Conservation (phyloP, 2,888 invertebrate species). For the Tipula unca region DNA sequence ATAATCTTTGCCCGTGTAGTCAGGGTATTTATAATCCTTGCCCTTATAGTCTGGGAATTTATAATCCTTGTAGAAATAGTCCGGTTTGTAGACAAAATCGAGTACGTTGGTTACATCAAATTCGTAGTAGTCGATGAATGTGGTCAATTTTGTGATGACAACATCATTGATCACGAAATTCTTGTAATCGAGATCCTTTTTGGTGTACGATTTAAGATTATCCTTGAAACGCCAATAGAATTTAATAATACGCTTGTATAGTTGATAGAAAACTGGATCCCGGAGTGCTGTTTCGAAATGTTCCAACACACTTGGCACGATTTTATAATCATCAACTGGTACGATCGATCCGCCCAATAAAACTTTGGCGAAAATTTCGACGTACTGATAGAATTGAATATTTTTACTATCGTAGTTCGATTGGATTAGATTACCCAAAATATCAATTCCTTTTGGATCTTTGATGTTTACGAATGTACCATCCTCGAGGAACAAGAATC, state of each 20-base stretch:
- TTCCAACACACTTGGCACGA: slow-evolving; percentile 45
- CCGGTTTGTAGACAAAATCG: slow-evolving; percentile 31
- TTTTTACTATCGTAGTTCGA: slow-evolving; percentile 46
- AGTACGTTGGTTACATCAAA: slow-evolving; percentile 48
- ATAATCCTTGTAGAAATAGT: background rate
- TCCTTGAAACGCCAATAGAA: slow-evolving; percentile 47
- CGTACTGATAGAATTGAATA: slow-evolving; percentile 47
- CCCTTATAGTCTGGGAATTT: background rate
- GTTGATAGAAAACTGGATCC: slow-evolving; percentile 64
- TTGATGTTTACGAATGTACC: slow-evolving; percentile 37
- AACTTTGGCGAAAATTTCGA: slow-evolving; percentile 45
- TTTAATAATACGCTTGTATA: slow-evolving; percentile 54
- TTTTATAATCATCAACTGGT: slow-evolving; percentile 32
- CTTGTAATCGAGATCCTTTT: slow-evolving; percentile 52
- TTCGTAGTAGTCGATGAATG: slow-evolving; percentile 60
- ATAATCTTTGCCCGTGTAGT: no score
- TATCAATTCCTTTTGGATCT: slow-evolving; percentile 40
- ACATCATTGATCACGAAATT: slow-evolving; percentile 56
- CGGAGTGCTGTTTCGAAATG: slow-evolving; percentile 57
- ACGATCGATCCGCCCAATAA: slow-evolving; percentile 45
- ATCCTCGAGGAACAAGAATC: slow-evolving; percentile 41
- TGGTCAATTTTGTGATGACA: slow-evolving; percentile 54
- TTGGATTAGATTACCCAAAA: slow-evolving; percentile 49
- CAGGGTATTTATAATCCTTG: background rate
- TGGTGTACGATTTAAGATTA: slow-evolving; percentile 52